Evolutionary conservation across 2,797 vertebrate genomes (phyloP).

Genomic region (Alexandromys oeconomus): DNA sequence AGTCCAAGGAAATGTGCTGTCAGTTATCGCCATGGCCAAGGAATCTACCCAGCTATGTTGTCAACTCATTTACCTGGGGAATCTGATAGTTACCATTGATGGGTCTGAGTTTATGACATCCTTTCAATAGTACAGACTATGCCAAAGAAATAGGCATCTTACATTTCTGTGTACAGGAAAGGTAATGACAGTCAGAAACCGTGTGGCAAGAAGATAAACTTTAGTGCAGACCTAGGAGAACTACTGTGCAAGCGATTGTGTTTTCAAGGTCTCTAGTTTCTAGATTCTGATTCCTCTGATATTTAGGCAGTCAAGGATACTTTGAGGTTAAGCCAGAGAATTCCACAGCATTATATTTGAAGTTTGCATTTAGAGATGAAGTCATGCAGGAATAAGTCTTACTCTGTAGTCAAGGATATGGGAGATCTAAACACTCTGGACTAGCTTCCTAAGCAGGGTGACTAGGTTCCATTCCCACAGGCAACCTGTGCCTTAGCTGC

Average conservation of each 20-base stretch:
- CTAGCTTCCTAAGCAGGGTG: not conserved
- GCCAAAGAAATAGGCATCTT: constrained; percentile 16
- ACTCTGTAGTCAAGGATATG: not conserved
- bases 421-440: not conserved
- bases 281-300: not conserved
- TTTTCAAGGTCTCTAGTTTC: not conserved
- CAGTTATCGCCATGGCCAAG: not conserved
- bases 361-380: not conserved
- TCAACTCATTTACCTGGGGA: not conserved
- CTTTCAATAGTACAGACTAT: constrained; percentile 55
- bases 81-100: constrained; percentile 47
- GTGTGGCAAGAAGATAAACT: constrained; percentile 3
- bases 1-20: not conserved
- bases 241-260: not conserved
- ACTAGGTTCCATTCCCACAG: not conserved
- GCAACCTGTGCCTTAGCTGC: not conserved
- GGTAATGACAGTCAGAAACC: constrained; percentile 11
- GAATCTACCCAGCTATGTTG: not conserved
- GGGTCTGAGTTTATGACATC: constrained; percentile 11
- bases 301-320: not conserved
- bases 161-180: not conserved
- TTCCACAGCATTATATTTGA: not conserved
- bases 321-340: not conserved
- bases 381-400: not conserved
- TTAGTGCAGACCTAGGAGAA: constrained; percentile 16